These are phyloP conservation scores for Clupea harengus DNA, from an alignment of 2,113 vertebrate species.

Conservation along the genomic window DNA sequence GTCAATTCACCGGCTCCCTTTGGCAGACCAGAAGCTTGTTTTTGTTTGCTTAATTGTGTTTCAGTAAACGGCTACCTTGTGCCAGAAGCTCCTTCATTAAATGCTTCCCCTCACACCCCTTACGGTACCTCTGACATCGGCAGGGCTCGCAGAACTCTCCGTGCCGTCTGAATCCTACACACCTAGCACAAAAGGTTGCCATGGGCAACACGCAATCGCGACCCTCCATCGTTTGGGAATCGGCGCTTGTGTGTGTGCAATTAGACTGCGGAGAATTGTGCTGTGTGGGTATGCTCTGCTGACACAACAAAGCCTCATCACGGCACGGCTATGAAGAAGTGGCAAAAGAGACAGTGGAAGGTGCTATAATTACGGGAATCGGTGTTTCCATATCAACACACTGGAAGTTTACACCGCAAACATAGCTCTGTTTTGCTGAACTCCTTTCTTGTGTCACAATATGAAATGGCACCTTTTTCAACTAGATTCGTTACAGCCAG, in stretches of 20 bases:
- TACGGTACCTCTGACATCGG: not conserved
- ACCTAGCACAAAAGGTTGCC: slow-evolving; percentile 51
- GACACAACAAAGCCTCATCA: not conserved
- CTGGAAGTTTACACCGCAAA: not conserved
- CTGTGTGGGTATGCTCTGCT: not conserved
- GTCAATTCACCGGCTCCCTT: not conserved
- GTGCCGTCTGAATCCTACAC: not conserved
- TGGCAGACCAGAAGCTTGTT: not conserved
- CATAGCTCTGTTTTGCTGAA: not conserved
- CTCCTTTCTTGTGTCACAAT: not conserved
- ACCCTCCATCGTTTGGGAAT: slow-evolving; percentile 33
- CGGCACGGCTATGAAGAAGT: not conserved
- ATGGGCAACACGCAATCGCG: slow-evolving; percentile 61
- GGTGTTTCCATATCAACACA: slow-evolving; percentile 2
- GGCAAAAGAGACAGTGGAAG: not conserved
- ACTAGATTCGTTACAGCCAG: not conserved
- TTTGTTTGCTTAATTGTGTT: slow-evolving; percentile 1
- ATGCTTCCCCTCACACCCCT: not conserved
- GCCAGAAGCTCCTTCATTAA: slow-evolving; percentile 1
- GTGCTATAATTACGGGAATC: not conserved
- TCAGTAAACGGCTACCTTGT: not conserved
- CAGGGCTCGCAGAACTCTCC: not conserved
- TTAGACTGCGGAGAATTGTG: not conserved
- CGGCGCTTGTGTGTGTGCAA: slow-evolving; percentile 46
- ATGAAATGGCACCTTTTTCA: not conserved